phyloP scores from a whole-genome alignment of 1,140 invertebrate genomes.

The Hirudo medicinalis region DNA sequence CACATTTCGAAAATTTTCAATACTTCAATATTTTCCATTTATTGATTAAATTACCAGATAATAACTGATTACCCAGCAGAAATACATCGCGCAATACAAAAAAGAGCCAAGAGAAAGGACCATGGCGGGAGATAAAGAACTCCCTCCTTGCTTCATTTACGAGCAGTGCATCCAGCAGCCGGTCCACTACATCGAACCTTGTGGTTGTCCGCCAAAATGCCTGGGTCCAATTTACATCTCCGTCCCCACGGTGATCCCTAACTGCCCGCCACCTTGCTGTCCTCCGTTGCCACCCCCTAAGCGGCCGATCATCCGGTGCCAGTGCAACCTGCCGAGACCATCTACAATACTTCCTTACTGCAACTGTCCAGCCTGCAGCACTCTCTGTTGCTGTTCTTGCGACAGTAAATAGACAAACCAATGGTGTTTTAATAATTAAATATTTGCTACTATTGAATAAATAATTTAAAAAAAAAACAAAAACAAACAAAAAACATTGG shows the following conservation, averaged over 20 bases:
- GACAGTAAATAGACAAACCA: neutral
- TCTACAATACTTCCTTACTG: neutral
- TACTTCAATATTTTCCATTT: too few species aligned
- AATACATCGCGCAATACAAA: neutral
- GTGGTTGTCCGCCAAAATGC: neutral
- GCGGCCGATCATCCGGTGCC: neutral
- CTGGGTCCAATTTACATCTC: conserved; percentile 3
- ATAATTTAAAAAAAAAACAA: neutral
- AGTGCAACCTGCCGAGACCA: neutral
- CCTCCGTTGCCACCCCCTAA: neutral
- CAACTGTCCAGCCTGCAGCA: neutral
- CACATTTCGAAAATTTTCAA: too few species aligned
- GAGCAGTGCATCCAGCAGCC: neutral
- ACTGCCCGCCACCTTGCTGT: conserved; percentile 7
- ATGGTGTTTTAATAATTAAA: neutral
- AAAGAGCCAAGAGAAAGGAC: neutral
- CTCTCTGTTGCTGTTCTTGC: neutral
- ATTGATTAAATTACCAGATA: neutral
- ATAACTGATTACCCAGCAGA: neutral
- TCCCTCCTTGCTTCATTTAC: neutral
- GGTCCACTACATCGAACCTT: conserved; percentile 4
- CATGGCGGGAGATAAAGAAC: neutral
- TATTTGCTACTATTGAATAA: neutral
- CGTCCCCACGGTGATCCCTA: neutral
- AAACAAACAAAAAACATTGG: too few species aligned